Evolutionary conservation across 2,888 invertebrate genomes (phyloP).

Genomic region (Lasioglossum vierecki): DNA sequence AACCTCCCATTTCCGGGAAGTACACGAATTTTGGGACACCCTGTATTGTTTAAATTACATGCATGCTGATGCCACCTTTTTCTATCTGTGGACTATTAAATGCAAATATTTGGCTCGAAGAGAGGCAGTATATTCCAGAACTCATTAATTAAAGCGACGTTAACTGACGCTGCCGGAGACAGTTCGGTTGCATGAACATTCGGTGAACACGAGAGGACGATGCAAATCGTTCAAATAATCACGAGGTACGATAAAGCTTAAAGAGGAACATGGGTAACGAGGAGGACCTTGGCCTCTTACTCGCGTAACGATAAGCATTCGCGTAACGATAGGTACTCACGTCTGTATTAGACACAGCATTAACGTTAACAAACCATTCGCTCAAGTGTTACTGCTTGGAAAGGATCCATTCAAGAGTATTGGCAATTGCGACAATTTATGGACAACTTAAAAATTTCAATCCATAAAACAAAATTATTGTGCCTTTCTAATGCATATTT

Average conservation of each 20-base stretch:
- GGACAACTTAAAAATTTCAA: neutral
- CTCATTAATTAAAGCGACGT: neutral
- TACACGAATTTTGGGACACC: too few relatives aligned
- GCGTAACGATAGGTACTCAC: constrained; percentile 59
- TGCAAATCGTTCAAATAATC: constrained; percentile 59
- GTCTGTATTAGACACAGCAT: constrained; percentile 32
- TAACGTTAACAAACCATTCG: constrained; percentile 47
- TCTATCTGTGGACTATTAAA: neutral
- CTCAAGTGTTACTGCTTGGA: neutral
- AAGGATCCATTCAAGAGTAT: constrained; percentile 2
- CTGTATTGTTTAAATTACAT: neutral
- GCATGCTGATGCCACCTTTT: neutral
- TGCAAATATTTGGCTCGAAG: neutral
- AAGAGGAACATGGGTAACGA: constrained; percentile 67
- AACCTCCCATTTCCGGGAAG: too few relatives aligned
- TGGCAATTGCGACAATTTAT: neutral
- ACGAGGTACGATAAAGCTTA: constrained; percentile 50
- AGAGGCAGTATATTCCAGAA: neutral
- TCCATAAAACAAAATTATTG: neutral
- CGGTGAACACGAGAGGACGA: constrained; percentile 29
- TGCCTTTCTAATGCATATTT: neutral
- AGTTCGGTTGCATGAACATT: constrained; percentile 35
- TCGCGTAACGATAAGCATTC: constrained; percentile 67
- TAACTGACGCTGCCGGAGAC: neutral
- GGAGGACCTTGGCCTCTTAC: constrained; percentile 69